Conservation (phyloP, 2,113 vertebrate genomes). For the Cyanoderma ruficeps region DNA sequence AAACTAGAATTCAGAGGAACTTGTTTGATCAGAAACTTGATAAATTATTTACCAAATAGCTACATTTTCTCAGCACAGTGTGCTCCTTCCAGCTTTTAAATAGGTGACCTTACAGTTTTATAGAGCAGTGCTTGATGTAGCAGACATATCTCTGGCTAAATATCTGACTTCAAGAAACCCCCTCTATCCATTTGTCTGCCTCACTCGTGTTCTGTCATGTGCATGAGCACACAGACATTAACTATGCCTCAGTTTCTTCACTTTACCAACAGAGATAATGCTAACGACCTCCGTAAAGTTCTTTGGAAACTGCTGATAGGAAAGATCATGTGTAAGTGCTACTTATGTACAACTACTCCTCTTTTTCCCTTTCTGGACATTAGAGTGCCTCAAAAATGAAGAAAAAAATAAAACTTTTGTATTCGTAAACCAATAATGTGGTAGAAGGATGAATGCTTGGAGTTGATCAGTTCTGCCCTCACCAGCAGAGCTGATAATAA, state of each 20-base stretch:
- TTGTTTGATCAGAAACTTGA: neutral
- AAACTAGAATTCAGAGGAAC: neutral
- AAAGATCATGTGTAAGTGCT: neutral
- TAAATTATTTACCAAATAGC: neutral
- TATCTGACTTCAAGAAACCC: neutral
- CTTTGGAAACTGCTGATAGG: neutral
- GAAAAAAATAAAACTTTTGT: neutral
- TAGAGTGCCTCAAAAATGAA: neutral
- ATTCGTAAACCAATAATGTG: neutral
- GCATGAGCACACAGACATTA: neutral
- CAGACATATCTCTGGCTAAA: neutral
- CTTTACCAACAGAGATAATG: neutral
- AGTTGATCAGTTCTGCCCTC: constrained; percentile 35
- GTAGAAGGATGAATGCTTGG: constrained; percentile 32
- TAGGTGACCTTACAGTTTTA: neutral
- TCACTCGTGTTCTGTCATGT: neutral
- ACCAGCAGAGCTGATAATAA: constrained; percentile 69
- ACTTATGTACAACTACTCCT: neutral
- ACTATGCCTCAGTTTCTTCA: constrained; percentile 7
- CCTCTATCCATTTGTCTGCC: neutral
- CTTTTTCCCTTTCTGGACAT: neutral
- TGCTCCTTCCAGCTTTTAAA: neutral
- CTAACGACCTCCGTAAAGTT: neutral
- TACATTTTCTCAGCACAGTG: neutral
- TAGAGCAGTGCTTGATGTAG: neutral